Conservation (phyloP, 2,888 invertebrate genomes). For the Pachydiplax longipennis region DNA sequence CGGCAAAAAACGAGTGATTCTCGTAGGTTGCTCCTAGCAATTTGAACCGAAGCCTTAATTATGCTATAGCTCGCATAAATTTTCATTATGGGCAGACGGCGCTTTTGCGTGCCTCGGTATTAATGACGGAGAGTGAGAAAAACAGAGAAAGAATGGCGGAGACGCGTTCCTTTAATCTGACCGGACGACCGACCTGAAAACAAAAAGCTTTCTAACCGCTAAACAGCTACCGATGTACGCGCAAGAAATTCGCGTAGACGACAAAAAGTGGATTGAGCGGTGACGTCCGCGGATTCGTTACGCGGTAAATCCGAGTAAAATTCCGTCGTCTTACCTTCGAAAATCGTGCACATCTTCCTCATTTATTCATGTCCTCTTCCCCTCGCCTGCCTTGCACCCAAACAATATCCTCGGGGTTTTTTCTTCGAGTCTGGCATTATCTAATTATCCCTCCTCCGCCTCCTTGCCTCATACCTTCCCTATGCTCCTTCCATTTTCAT, state of each 20-base stretch:
- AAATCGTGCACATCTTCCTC: not conserved
- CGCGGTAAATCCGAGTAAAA: not conserved
- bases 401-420: not conserved
- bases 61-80: not conserved
- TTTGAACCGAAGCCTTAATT: not conserved
- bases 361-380: not conserved
- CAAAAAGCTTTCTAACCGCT: not conserved
- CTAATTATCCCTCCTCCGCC: conserved; percentile 5
- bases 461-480: not conserved
- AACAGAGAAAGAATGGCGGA: not conserved
- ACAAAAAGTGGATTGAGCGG: not conserved
- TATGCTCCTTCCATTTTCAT: not conserved
- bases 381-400: not conserved
- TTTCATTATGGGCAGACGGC: not conserved
- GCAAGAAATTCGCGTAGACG: not conserved
- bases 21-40: not conserved
- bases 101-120: not conserved
- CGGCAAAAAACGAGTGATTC: not conserved
- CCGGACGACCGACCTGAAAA: not conserved
- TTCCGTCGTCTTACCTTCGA: not conserved
- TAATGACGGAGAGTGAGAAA: not conserved
- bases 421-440: conserved; percentile 15
- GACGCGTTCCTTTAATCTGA: not conserved
- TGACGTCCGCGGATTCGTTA: not conserved
- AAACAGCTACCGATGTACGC: not conserved